A percentile compares a stretch with the other conserved stretches of the same genome.
Conservation (phyloP, 2,888 invertebrate species). For the Meiosimyza decipiens region DNA sequence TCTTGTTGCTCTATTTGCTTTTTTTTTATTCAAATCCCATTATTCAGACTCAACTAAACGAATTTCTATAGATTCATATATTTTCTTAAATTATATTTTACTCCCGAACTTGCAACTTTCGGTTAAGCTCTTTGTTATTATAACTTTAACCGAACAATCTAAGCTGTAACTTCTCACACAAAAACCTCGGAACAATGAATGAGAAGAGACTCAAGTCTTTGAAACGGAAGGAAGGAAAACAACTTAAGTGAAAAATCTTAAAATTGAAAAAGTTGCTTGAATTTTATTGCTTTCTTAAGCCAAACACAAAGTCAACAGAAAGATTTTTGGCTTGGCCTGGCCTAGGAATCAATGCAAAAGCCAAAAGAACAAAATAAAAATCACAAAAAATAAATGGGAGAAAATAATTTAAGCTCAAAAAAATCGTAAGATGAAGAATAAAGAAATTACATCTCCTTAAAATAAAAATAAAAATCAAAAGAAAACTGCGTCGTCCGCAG, state of each 20-base stretch:
- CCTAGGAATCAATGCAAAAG: not conserved
- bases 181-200: too few relatives aligned
- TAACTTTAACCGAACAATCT: too few relatives aligned
- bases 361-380: not conserved
- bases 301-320: not conserved
- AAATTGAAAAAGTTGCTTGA: constrained; percentile 32
- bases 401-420: not conserved
- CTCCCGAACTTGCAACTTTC: too few relatives aligned
- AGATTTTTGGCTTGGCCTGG: not conserved
- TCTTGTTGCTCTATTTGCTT: too few relatives aligned
- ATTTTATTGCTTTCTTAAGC: constrained; percentile 24
- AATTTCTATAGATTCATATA: too few relatives aligned
- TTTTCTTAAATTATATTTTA: too few relatives aligned
- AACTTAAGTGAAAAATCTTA: constrained; percentile 33
- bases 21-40: too few relatives aligned
- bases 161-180: too few relatives aligned
- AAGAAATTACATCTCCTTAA: constrained; percentile 1
- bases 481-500: constrained; percentile 24
- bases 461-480: not conserved
- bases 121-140: too few relatives aligned
- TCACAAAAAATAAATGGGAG: not conserved
- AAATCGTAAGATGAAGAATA: not conserved
- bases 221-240: constrained; percentile 4
- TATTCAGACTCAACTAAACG: too few relatives aligned
- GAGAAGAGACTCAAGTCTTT: too few relatives aligned